Base-by-base conservation (phyloP, 2,797 vertebrate species). In the Poecilia velifera region DNA sequence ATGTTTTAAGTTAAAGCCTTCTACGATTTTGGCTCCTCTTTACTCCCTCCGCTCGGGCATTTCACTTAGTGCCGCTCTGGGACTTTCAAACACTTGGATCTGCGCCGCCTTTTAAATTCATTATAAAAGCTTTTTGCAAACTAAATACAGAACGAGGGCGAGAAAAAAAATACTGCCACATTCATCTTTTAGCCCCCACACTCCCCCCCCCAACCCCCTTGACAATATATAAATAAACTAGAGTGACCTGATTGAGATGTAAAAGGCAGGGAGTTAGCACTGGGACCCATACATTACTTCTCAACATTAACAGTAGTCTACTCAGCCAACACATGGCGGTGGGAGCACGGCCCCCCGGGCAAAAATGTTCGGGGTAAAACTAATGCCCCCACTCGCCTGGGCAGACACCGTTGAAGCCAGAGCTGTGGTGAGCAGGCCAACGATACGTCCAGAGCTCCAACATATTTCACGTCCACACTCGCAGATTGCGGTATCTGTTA, bases 181-280 rank as follows among this genome's bases (percentile, higher is more conserved):
- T 95, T 94, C 92, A 95, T 94, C 82, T 93, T 88, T 84, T 87
- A 77, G 72, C 79, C 87, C 85, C 85, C 9, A 6, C 36, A 28
- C 79, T 20, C n/a, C 77, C 20, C 78, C 78, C 79, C 78, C 76
- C 28, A 59, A 41, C 89, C 89, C 89, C 94, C 79, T 86, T 55
- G 93, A 93, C 93, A 94, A 95, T 92, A 92, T 94, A 94, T 94
- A 96, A 95, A 95, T 95, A 95, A 96, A 95, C 94, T 94, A 93
- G 91, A 95, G 92, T 95, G 95, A 94, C 93, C 95, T 94, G 92
- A 94, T 94, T 94, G 93, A 95, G 92, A 95, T 93, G 94, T 94
- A 95, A 95, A 94, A 95, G 94, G 93, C 93, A 94, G 94, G 90
- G 94, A 94, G 88, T 94, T 93, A 87, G 93, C 91, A 82, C 91